phyloP scores from a whole-genome alignment of 2,113 vertebrate genomes.

The Ancistrus triradiatus region DNA sequence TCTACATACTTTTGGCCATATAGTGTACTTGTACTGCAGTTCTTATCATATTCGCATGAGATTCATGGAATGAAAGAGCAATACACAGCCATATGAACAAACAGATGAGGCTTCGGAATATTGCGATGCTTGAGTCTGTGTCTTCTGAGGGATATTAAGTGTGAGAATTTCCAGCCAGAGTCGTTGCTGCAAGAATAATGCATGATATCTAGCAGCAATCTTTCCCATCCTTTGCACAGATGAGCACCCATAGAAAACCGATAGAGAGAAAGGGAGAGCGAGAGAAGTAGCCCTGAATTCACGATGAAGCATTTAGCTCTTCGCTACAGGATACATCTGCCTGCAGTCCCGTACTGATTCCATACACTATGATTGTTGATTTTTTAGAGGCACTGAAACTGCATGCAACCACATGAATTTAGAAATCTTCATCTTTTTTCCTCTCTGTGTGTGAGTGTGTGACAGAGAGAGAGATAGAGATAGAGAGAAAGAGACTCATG shows the following conservation, averaged over 20 bases:
- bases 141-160: constrained; percentile 39
- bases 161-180: constrained; percentile 33
- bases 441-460: constrained; percentile 36
- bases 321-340: constrained; percentile 32
- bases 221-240: constrained; percentile 37
- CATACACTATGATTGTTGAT: too few relatives aligned
- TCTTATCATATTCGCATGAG: neutral
- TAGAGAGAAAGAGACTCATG: constrained; percentile 42
- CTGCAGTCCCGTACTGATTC: constrained; percentile 21
- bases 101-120: constrained; percentile 20
- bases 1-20: too few relatives aligned
- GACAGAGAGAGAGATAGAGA: constrained; percentile 17
- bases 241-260: constrained; percentile 37
- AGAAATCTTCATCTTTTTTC: neutral
- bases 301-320: constrained; percentile 33
- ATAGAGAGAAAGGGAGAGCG: neutral
- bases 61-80: constrained; percentile 1
- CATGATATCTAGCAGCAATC: constrained; percentile 46
- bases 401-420: constrained; percentile 28
- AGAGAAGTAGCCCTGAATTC: constrained; percentile 40
- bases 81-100: neutral
- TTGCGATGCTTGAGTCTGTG: constrained; percentile 19
- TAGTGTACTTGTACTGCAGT: neutral
- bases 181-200: constrained; percentile 45
- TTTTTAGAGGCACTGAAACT: constrained; percentile 11